phyloP scores from a whole-genome alignment of 2,797 vertebrate species.

The Meda fulgida region DNA sequence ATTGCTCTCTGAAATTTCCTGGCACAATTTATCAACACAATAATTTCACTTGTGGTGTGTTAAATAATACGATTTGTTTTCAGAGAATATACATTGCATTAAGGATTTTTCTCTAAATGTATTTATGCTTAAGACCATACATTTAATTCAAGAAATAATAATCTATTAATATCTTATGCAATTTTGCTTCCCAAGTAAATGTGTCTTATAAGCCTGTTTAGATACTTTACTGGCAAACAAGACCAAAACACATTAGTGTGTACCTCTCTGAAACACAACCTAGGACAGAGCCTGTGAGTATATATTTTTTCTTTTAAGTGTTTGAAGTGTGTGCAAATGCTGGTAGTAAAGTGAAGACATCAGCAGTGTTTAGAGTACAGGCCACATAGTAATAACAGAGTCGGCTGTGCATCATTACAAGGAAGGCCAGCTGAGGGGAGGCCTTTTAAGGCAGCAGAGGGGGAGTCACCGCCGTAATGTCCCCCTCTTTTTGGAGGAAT shows the following conservation, averaged over 20 bases:
- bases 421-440: conserved; percentile 66
- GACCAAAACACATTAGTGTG: background rate
- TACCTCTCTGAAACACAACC: background rate
- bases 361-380: conserved; percentile 74
- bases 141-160: background rate
- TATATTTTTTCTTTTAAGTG: background rate
- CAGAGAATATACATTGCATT: background rate
- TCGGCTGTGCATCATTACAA: conserved; percentile 65
- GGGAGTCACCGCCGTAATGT: background rate
- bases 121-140: background rate
- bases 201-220: background rate
- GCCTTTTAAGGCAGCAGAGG: conserved; percentile 32
- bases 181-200: background rate
- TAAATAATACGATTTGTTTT: no score
- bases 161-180: no score
- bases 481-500: conserved; percentile 1
- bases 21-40: no score
- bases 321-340: conserved; percentile 46
- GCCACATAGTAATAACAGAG: conserved; percentile 74
- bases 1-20: no score
- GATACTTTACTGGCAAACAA: conserved; percentile 13
- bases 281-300: conserved; percentile 6
- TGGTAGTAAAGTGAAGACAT: conserved; percentile 34
- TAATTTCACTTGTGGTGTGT: background rate
- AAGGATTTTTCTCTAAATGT: background rate